phyloP scores from a whole-genome alignment of 2,797 vertebrate genomes.

The Myiotriccus ornatus region DNA sequence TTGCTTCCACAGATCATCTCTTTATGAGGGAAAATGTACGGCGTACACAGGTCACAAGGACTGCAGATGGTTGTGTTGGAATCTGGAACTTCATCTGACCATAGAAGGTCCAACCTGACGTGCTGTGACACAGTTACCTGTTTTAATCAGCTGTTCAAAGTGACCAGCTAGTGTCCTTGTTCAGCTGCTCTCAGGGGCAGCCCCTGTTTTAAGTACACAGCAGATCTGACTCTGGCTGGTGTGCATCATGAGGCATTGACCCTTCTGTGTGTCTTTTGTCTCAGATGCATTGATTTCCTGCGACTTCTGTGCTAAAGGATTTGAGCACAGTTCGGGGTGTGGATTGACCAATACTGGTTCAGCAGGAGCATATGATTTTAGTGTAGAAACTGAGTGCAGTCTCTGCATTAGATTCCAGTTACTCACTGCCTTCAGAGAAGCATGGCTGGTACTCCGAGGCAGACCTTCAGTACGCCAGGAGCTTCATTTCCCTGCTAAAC shows the following conservation, averaged over 20 bases:
- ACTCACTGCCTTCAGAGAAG: background rate
- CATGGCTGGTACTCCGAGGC: rapidly evolving
- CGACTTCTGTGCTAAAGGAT: background rate
- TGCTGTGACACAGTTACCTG: background rate
- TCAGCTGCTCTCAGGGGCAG: background rate
- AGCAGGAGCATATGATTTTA: background rate
- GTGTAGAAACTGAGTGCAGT: background rate
- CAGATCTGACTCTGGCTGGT: background rate
- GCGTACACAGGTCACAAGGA: background rate
- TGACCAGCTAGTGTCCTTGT: background rate
- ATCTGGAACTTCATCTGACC: background rate
- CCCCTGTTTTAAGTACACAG: background rate
- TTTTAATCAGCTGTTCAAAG: background rate
- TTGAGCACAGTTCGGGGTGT: background rate
- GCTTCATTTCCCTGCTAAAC: background rate
- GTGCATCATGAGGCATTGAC: background rate
- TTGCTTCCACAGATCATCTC: background rate
- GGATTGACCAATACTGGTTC: background rate
- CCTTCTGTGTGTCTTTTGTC: background rate
- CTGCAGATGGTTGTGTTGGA: background rate
- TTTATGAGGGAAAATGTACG: background rate
- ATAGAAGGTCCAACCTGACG: background rate
- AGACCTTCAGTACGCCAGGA: background rate
- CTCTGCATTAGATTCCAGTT: background rate
- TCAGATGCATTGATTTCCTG: background rate